phyloP scores from a whole-genome alignment of 2,797 vertebrate genomes.

The Micropoecilia bifurca region DNA sequence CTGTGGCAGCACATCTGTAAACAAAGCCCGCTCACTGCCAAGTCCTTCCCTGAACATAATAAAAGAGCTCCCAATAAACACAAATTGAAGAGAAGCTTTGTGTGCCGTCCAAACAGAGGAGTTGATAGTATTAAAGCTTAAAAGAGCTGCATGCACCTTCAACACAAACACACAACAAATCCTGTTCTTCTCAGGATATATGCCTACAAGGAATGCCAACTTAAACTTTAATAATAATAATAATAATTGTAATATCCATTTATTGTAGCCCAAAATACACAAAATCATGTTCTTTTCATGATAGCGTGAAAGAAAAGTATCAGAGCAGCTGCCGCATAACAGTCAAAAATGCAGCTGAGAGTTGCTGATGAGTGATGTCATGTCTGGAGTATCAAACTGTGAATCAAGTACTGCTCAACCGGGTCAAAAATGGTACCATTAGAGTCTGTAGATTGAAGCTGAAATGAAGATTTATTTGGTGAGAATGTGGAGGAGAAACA shows the following conservation, averaged over 20 bases:
- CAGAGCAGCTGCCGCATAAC: too few relatives aligned
- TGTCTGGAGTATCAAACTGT: neutral
- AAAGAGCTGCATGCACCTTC: neutral
- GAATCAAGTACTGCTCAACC: neutral
- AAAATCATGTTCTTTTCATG: neutral
- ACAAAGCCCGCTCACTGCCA: conserved; percentile 23
- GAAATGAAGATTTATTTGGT: neutral
- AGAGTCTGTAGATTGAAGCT: neutral
- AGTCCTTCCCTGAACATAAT: neutral
- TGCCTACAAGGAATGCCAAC: neutral
- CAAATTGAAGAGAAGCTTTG: neutral
- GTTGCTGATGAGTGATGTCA: neutral
- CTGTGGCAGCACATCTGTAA: conserved; percentile 25
- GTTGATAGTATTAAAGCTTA: neutral
- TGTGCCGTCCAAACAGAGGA: conserved; percentile 10
- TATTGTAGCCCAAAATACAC: neutral
- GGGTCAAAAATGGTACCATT: neutral
- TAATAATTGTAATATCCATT: neutral
- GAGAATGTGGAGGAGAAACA: neutral
- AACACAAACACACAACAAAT: neutral
- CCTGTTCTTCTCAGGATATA: neutral
- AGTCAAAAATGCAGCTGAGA: too few relatives aligned
- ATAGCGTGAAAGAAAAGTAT: too few relatives aligned
- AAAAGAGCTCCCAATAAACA: conserved; percentile 20
- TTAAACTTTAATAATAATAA: neutral